A percentile compares a stretch with the other conserved stretches of the same genome.
Evolutionary conservation across 2,797 vertebrate genomes (phyloP).

Genomic region (Gymnothorax reevesii): DNA sequence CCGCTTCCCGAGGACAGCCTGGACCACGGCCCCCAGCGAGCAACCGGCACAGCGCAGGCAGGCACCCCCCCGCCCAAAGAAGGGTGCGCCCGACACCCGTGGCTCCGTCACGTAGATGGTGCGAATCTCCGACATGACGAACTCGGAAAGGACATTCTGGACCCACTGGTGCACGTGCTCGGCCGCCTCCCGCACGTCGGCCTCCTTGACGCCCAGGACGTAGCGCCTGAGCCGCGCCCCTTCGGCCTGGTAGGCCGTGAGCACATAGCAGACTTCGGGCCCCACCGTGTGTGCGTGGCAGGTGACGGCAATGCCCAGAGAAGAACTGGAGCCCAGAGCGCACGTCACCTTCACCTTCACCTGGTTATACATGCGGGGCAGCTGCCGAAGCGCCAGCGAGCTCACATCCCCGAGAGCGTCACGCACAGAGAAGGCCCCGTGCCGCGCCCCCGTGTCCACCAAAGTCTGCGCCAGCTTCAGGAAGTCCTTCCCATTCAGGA

Average conservation of each 20-base stretch:
- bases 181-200: constrained; percentile 85
- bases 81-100: constrained; percentile 80
- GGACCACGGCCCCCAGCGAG: constrained; percentile 90
- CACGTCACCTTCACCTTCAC: constrained; percentile 99
- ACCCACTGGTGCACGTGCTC: constrained; percentile 98
- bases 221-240: constrained; percentile 92
- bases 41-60: constrained; percentile 92
- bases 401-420: constrained; percentile 96
- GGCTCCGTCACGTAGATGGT: constrained; percentile 95
- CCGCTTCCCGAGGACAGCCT: constrained; percentile 91
- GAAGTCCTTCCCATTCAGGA: constrained; percentile 95
- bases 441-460: constrained; percentile 94
- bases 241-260: constrained; percentile 95
- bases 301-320: constrained; percentile 92
- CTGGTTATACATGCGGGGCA: constrained; percentile 99
- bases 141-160: constrained; percentile 97
- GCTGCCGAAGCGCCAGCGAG: constrained; percentile 90
- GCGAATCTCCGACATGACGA: constrained; percentile 98
- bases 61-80: constrained; percentile 84
- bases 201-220: constrained; percentile 89
- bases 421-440: constrained; percentile 91
- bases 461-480: constrained; percentile 94
- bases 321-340: constrained; percentile 91
- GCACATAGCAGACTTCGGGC: constrained; percentile 89
- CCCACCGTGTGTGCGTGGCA: constrained; percentile 93